These are phyloP conservation scores for Ciconia nigra DNA, from an alignment of 2,797 vertebrate genomes.

Conservation along the genomic window DNA sequence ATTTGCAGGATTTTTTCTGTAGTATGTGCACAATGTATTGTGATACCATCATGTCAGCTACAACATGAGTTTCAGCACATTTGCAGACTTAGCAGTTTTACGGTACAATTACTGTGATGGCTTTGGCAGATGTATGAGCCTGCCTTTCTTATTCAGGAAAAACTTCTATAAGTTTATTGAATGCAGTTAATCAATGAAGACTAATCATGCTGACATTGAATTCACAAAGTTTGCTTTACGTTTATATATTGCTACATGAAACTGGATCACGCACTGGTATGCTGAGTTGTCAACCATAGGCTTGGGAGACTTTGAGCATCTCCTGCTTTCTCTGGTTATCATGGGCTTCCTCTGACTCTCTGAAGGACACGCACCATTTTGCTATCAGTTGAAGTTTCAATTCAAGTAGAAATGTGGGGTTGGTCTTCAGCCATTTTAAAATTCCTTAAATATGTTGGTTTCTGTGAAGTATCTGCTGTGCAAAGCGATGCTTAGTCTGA, in stretches of 20 bases:
- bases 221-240: not conserved
- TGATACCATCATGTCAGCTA: not conserved
- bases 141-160: not conserved
- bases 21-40: not conserved
- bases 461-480: not conserved
- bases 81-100: not conserved
- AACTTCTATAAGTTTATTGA: not conserved
- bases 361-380: not conserved
- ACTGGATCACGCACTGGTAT: rapidly evolving
- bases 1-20: not conserved
- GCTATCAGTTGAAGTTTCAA: not conserved
- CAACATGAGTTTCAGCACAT: not conserved
- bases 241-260: not conserved
- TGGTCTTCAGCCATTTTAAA: not conserved
- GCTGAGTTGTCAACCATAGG: not conserved
- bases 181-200: not conserved
- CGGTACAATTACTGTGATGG: not conserved
- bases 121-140: not conserved
- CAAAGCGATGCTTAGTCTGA: not conserved
- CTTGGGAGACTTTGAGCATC: not conserved
- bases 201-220: not conserved
- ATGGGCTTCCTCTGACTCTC: not conserved
- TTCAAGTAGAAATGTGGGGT: not conserved
- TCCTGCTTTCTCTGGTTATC: not conserved
- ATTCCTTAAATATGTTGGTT: not conserved